Evolutionary conservation across 2,113 vertebrate species (phyloP), one percentile per base, ranked within the genome.

Genomic region (Aphyosemion australe): DNA sequence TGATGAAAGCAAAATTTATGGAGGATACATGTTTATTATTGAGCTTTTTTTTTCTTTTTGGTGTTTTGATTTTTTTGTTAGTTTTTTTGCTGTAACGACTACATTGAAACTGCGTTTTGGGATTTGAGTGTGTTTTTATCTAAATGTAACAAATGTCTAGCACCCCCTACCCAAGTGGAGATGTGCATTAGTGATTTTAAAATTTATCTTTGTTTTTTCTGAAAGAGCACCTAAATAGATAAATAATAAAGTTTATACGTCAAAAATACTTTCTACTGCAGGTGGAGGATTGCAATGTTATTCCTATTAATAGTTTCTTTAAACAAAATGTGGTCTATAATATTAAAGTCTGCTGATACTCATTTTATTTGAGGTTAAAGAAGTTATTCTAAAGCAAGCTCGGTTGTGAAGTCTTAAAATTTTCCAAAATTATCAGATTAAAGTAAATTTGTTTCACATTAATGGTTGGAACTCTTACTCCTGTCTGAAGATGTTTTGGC

Each of bases 1-100:
- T 87, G 82, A 85, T 74, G 68, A 78, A 76, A 85, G 83, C 79
- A 82, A 87, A 87, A 72, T 65, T 56, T 41, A 75, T 2, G 15
- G 71, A 76, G 62, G 75, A 77, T 53, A 73, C 75, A 74, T 59
- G 53, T 8, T 69, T 42, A 52, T 15, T 16, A 62, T 37, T 39
- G 56, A 56, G 69, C 61, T 59, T 46, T 78, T 52, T 51, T n/a
- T 45, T 32, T 63, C 13, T 21, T 46, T 62, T 14, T 46, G 16
- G 12, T 15, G 26, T 26, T 26, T 14, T 46, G 16, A 12, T 15
- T 2, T 26, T 26, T 78, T 52, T 51, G 15, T 45, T 21, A 63
- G 11, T 21, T 46, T 62, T 14, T 46, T n/a, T n/a, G n/a, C 12
- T 12, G 8, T 1, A 2, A 32, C 45, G 11, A 42, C 26, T 26